Evolutionary conservation across 1,140 invertebrate species (phyloP), one percentile per base, ranked within the genome.

Genomic region (Diprion similis): DNA sequence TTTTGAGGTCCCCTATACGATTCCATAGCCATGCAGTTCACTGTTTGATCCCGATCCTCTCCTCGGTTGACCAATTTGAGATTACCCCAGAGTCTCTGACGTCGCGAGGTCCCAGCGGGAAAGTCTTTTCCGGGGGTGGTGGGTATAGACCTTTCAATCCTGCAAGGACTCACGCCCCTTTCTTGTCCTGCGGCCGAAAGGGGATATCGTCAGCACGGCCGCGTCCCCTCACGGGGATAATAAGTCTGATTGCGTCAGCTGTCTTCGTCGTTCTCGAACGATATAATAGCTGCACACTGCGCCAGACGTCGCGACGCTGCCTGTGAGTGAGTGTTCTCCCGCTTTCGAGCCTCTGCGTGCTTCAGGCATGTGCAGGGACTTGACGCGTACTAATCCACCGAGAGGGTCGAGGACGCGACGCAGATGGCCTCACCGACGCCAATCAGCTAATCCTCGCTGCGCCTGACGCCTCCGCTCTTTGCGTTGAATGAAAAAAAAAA

Each of bases 381-480:
- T 75, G 75, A 69, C 68, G 77, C 71, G 75, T 66, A 74, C 71
- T 79, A 79, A 79, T 79, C 78, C 78, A 71, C 46, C 51, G 51
- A 74, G 74, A 75, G 37, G 69, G 69, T 46, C 19, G 46, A 48
- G 69, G 69, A 47, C 46, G 69, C 46, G 17, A 13, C 78, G 78
- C 80, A 81, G 80, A 81, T 81, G 80, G 80, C 79, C 78, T 81
- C 76, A 75, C 79, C 76, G 77, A 81, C 79, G 77, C 78, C 78
- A 78, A 81, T 80, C 78, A 78, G 79, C 79, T 81, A 81, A 81
- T 81, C 77, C 78, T 65, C 66, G 71, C 71, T 72, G 75, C 71
- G 69, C 65, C 71, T 70, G 24, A 70, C 70, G 68, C 76, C 73
- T 72, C 18, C 10, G 64, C 46, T 66, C 45, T 46, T 67, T 67